Percentiles rank a stretch among this genome's conserved stretches.
phyloP scores from a whole-genome alignment of 2,888 invertebrate species.

The Idaea aversata region DNA sequence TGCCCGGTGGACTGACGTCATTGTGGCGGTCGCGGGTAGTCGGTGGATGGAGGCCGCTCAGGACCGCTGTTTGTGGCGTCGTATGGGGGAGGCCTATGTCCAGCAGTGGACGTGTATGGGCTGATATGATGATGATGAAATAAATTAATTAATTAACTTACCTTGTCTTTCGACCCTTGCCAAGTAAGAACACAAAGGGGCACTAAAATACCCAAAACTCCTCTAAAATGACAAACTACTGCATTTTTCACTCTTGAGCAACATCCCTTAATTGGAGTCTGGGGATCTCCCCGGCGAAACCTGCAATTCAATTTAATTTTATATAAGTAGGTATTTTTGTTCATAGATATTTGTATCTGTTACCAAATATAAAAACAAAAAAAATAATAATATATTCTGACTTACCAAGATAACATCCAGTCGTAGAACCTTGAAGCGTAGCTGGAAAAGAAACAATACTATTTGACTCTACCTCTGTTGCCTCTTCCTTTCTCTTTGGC shows the following conservation, averaged over 20 bases:
- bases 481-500: too few species aligned
- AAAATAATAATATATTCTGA: neutral
- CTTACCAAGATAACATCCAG: neutral
- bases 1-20: too few species aligned
- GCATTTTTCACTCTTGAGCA: constrained; percentile 36
- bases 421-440: neutral
- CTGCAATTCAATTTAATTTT: constrained; percentile 13
- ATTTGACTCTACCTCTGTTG: neutral
- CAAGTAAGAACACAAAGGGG: constrained; percentile 35
- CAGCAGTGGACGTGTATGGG: too few species aligned
- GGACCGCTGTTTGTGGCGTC: too few species aligned
- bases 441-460: neutral
- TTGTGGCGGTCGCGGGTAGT: too few species aligned
- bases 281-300: constrained; percentile 9
- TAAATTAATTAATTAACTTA: constrained; percentile 38
- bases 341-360: too few species aligned
- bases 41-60: too few species aligned
- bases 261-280: constrained; percentile 34
- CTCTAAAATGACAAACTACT: constrained; percentile 36
- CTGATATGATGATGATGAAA: too few species aligned
- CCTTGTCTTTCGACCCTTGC: constrained; percentile 27
- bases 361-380: too few species aligned
- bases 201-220: constrained; percentile 43
- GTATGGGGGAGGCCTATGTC: too few species aligned
- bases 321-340: constrained; percentile 7